These are phyloP conservation scores for Tetragnatha montana DNA, from an alignment of 2,888 invertebrate species.

Conservation along the genomic window DNA sequence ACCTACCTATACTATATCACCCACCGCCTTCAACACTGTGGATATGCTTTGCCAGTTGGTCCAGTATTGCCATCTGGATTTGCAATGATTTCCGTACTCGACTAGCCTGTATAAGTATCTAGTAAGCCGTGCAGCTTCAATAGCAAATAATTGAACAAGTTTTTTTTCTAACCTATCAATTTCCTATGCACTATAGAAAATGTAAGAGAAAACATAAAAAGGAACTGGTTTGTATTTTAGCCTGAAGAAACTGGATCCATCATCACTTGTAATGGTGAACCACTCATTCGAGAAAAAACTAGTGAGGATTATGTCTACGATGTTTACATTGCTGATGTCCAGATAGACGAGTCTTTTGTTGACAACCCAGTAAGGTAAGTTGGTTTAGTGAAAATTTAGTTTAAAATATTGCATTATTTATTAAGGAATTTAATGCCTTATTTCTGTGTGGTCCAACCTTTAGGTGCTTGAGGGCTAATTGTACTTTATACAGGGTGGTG, in stretches of 20 bases:
- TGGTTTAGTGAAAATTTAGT: neutral
- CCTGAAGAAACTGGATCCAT: slow-evolving; percentile 27
- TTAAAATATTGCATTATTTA: neutral
- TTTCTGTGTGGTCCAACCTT: too few relatives aligned
- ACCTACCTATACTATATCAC: too few relatives aligned
- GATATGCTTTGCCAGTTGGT: too few relatives aligned
- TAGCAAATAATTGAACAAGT: neutral
- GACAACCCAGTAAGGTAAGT: slow-evolving; percentile 73
- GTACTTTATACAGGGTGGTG: too few relatives aligned
- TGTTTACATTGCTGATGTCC: slow-evolving; percentile 74
- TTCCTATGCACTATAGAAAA: too few relatives aligned
- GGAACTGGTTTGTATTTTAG: neutral
- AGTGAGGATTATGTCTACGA: slow-evolving; percentile 75
- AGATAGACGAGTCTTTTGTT: slow-evolving; percentile 74
- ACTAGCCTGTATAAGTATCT: too few relatives aligned
- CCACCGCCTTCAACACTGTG: too few relatives aligned
- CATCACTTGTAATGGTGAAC: slow-evolving; percentile 60
- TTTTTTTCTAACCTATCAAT: neutral
- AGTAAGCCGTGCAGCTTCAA: too few relatives aligned
- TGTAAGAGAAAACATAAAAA: too few relatives aligned
- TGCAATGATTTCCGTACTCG: too few relatives aligned
- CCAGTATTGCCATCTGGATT: too few relatives aligned
- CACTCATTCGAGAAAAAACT: slow-evolving; percentile 50
- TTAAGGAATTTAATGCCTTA: neutral
- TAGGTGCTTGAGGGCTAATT: too few relatives aligned